These are phyloP conservation scores for Schizaphis graminum DNA, from an alignment of 2,888 invertebrate species.

Conservation along the genomic window DNA sequence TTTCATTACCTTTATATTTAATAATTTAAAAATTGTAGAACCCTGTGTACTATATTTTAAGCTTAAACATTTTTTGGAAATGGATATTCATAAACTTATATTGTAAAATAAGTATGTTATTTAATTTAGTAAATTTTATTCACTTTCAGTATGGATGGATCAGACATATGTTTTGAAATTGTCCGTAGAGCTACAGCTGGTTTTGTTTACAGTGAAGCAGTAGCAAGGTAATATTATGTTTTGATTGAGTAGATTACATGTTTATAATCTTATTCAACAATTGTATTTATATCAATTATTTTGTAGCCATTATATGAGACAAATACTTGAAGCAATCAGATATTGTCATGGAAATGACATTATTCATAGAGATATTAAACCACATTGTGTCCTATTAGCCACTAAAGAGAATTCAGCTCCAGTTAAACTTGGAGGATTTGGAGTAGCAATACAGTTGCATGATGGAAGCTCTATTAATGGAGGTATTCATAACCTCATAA, in stretches of 20 bases:
- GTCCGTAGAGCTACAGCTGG: slow-evolving; percentile 95
- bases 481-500: slow-evolving; percentile 71
- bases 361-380: slow-evolving; percentile 96
- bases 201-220: slow-evolving; percentile 99
- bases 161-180: slow-evolving; percentile 98
- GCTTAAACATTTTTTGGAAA: not conserved
- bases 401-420: slow-evolving; percentile 98
- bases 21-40: too few relatives aligned
- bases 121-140: slow-evolving; percentile 60
- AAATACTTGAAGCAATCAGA: slow-evolving; percentile 94
- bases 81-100: not conserved
- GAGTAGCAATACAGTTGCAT: slow-evolving; percentile 94
- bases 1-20: too few relatives aligned
- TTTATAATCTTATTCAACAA: slow-evolving; percentile 25
- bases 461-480: slow-evolving; percentile 79
- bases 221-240: slow-evolving; percentile 84
- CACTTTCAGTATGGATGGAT: slow-evolving; percentile 94
- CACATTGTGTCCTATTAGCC: slow-evolving; percentile 95
- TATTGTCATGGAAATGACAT: slow-evolving; percentile 99
- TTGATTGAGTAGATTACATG: slow-evolving; percentile 5
- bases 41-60: not conserved
- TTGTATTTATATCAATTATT: slow-evolving; percentile 65
- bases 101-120: not conserved
- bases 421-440: slow-evolving; percentile 97
- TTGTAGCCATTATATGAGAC: slow-evolving; percentile 97